phyloP scores from a whole-genome alignment of 2,113 vertebrate species.

The Meleagris gallopavo region DNA sequence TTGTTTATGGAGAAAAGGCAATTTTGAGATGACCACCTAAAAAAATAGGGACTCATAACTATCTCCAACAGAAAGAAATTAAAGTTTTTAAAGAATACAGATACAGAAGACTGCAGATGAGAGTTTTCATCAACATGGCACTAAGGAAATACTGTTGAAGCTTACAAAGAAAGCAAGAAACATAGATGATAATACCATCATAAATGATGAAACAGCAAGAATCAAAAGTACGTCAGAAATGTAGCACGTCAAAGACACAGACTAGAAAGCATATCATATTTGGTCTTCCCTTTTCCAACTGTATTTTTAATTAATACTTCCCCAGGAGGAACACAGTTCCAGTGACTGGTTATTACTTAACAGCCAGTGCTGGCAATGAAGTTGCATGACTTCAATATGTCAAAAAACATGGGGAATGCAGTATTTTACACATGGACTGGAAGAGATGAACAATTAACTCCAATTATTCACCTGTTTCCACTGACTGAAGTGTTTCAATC shows the following conservation, averaged over 20 bases:
- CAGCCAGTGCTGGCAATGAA: not conserved
- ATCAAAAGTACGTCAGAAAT: not conserved
- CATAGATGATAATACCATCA: not conserved
- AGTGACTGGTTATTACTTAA: not conserved
- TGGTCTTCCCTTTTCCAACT: not conserved
- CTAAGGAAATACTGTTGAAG: not conserved
- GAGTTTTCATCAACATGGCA: not conserved
- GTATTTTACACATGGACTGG: rapidly evolving
- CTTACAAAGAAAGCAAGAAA: not conserved
- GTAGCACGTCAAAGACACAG: not conserved
- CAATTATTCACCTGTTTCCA: not conserved
- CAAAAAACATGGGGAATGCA: not conserved
- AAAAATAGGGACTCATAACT: not conserved
- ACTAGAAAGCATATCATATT: not conserved
- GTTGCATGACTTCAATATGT: not conserved
- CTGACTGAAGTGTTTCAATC: not conserved
- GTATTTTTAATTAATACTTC: not conserved
- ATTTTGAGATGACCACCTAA: not conserved
- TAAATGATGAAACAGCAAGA: not conserved
- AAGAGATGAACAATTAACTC: not conserved
- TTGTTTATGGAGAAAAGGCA: not conserved
- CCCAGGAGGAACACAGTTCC: not conserved
- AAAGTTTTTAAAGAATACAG: not conserved
- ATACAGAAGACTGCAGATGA: not conserved
- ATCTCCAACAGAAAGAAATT: not conserved